Conservation (phyloP, 2,113 vertebrate genomes). For the Tinamus guttatus region DNA sequence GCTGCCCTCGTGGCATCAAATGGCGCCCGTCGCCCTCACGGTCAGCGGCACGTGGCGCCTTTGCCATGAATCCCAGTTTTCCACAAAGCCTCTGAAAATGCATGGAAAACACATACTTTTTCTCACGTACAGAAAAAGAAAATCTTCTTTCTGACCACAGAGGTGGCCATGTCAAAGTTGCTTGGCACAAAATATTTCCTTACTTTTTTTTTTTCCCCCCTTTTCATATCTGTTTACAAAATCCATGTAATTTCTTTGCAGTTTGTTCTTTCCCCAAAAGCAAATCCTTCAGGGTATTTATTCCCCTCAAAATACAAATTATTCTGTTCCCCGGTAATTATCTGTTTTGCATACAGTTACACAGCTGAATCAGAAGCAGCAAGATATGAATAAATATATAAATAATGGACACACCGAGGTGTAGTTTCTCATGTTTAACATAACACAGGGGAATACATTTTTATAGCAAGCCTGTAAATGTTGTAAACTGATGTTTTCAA, state of each 20-base stretch:
- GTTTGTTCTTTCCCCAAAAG: constrained; percentile 55
- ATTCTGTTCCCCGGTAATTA: constrained; percentile 69
- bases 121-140: not conserved
- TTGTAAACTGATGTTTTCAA: constrained; percentile 86
- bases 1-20: no score
- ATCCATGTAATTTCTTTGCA: constrained; percentile 56
- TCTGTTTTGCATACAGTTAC: constrained; percentile 74
- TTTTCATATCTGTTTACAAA: constrained; percentile 49
- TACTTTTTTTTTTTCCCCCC: not conserved
- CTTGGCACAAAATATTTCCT: not conserved
- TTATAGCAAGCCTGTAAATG: constrained; percentile 84
- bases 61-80: not conserved
- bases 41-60: no score
- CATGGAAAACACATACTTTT: no score
- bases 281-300: constrained; percentile 63
- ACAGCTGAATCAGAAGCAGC: constrained; percentile 73
- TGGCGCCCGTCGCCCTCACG: not conserved
- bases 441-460: constrained; percentile 78
- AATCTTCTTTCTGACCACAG: not conserved
- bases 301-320: constrained; percentile 69
- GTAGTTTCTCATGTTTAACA: constrained; percentile 77
- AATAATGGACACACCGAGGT: constrained; percentile 73
- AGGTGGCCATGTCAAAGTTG: not conserved
- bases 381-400: constrained; percentile 76
- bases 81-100: not conserved